Evolutionary conservation across 2,113 vertebrate genomes (phyloP).

Genomic region (Clarias macrocephalus): DNA sequence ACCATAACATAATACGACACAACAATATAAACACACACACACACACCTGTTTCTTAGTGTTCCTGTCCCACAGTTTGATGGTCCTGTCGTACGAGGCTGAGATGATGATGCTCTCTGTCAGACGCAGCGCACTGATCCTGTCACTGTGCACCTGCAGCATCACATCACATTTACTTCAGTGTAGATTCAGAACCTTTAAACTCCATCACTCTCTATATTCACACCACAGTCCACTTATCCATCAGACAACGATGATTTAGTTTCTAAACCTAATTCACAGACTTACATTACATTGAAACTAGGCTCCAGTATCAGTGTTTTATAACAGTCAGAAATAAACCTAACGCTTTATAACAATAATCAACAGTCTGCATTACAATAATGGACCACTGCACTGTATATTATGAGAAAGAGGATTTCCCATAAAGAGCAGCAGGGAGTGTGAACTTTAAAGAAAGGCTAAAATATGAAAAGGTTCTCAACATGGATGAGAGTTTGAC

Average conservation of each 20-base stretch:
- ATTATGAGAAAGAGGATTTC: not conserved
- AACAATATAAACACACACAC: too few species aligned
- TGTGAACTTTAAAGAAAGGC: not conserved
- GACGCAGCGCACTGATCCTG: slow-evolving; percentile 66
- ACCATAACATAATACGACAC: too few species aligned
- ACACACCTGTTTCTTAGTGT: slow-evolving; percentile 72
- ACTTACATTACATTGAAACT: not conserved
- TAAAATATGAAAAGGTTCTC: not conserved
- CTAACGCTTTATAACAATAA: not conserved
- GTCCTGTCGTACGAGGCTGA: slow-evolving; percentile 71
- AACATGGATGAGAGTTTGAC: slow-evolving; percentile 18
- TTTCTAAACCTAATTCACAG: not conserved
- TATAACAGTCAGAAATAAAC: not conserved
- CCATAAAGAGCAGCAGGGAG: not conserved
- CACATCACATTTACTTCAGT: slow-evolving; percentile 24
- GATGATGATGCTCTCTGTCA: slow-evolving; percentile 67
- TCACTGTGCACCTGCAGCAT: slow-evolving; percentile 67
- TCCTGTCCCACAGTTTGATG: slow-evolving; percentile 75
- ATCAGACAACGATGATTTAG: not conserved
- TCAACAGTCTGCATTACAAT: not conserved
- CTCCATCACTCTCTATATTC: not conserved
- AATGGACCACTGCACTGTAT: not conserved
- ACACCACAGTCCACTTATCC: not conserved
- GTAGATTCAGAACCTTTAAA: not conserved
- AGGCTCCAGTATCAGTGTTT: not conserved